Evolutionary conservation across 53 echinoderm and acorn worm genomes (phyloP).

Genomic region (Echinarachnius parma): DNA sequence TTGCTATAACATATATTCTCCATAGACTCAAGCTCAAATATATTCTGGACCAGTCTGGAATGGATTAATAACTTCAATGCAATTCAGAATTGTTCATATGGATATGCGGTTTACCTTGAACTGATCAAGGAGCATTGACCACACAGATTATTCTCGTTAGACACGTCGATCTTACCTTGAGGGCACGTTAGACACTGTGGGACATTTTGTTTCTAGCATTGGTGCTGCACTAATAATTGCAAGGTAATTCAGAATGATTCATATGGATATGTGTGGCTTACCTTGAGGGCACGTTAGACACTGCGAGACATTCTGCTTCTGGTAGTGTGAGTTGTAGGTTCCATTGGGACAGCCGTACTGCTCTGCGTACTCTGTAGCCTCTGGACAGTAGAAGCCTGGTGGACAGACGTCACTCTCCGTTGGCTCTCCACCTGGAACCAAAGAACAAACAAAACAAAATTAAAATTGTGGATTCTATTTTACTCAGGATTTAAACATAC

Average conservation of each 20-base stretch:
- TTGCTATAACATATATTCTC: too few species aligned
- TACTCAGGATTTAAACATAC: too few species aligned
- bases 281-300: constrained; percentile 88
- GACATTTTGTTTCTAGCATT: neutral
- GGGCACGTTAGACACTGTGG: neutral
- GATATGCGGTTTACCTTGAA: too few species aligned
- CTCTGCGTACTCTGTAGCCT: constrained; percentile 79
- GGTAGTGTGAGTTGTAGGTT: constrained; percentile 70
- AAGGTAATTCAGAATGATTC: too few species aligned
- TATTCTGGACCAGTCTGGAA: too few species aligned
- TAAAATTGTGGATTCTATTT: too few species aligned
- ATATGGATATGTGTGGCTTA: constrained; percentile 17
- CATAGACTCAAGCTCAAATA: too few species aligned
- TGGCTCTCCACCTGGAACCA: constrained; percentile 66
- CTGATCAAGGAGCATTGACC: too few species aligned
- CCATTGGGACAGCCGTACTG: constrained; percentile 92
- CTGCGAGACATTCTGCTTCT: constrained; percentile 53
- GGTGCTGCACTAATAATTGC: too few species aligned
- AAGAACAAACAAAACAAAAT: constrained; percentile 4
- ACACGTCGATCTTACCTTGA: neutral
- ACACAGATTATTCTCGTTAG: neutral
- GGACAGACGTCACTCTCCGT: constrained; percentile 73
- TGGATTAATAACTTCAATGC: too few species aligned
- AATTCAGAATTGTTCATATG: too few species aligned
- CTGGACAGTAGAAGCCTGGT: constrained; percentile 86